Percentiles rank a stretch among this genome's conserved stretches.
Evolutionary conservation across 2,888 invertebrate species (phyloP).

Genomic region (Galeopsomyia nigrocyanea): DNA sequence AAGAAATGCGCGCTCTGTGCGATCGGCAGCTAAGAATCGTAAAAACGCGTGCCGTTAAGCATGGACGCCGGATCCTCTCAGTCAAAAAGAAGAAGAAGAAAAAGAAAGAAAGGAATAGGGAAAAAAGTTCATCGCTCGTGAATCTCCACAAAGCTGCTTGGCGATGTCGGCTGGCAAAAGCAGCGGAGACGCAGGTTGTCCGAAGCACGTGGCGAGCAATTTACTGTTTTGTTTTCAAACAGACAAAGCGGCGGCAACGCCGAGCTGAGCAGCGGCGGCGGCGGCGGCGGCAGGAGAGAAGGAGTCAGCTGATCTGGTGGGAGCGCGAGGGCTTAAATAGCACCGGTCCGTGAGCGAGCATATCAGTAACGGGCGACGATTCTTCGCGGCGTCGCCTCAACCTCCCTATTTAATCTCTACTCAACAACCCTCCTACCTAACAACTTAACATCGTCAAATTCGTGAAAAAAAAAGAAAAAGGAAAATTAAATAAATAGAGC

Average conservation of each 20-base stretch:
- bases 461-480: slow-evolving; percentile 7
- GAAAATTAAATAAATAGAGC: too few relatives aligned
- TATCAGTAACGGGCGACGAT: slow-evolving; percentile 63
- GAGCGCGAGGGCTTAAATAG: slow-evolving; percentile 64
- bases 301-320: slow-evolving; percentile 63
- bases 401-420: not conserved
- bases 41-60: too few relatives aligned
- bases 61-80: too few relatives aligned
- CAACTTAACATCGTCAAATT: too few relatives aligned
- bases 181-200: too few relatives aligned
- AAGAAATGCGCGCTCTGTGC: too few relatives aligned
- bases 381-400: slow-evolving; percentile 51
- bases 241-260: slow-evolving; percentile 50
- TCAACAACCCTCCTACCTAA: too few relatives aligned
- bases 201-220: slow-evolving; percentile 48
- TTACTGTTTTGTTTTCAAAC: slow-evolving; percentile 62
- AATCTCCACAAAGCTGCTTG: slow-evolving; percentile 7
- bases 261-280: slow-evolving; percentile 17
- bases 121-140: slow-evolving; percentile 11
- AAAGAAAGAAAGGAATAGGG: not conserved
- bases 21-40: too few relatives aligned
- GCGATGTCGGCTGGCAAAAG: slow-evolving; percentile 35
- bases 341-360: slow-evolving; percentile 57
- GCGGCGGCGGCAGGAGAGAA: slow-evolving; percentile 45
- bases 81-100: not conserved